phyloP scores from a whole-genome alignment of 2,113 vertebrate species.

The Balaeniceps rex region DNA sequence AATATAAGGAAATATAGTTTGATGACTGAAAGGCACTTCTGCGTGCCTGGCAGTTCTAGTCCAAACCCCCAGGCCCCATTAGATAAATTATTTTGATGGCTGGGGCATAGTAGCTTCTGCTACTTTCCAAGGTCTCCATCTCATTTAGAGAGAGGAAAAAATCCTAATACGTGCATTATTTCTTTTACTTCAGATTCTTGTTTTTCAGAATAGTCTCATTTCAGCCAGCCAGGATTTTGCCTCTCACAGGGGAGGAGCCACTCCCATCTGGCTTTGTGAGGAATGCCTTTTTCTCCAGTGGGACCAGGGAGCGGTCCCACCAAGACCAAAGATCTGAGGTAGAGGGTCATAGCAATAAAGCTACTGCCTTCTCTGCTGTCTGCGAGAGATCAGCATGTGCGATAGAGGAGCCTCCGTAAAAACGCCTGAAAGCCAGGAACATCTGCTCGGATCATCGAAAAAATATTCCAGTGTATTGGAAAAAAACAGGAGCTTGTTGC shows the following conservation, averaged over 20 bases:
- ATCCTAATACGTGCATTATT: not conserved
- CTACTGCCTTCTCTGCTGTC: not conserved
- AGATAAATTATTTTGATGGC: not conserved
- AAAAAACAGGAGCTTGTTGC: not conserved
- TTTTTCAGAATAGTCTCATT: not conserved
- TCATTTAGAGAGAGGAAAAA: not conserved
- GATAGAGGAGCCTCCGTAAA: not conserved
- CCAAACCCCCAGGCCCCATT: not conserved
- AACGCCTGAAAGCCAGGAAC: not conserved
- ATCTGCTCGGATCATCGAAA: not conserved
- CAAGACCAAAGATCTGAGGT: not conserved
- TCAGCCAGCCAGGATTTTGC: not conserved
- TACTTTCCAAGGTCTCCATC: not conserved
- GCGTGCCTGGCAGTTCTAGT: not conserved
- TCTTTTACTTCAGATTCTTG: not conserved
- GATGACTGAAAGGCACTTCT: not conserved
- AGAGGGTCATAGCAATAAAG: not conserved
- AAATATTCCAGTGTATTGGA: conserved; percentile 2
- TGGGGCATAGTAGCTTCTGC: not conserved
- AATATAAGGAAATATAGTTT: not conserved
- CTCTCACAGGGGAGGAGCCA: not conserved
- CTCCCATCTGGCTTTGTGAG: not conserved
- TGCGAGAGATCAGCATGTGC: not conserved
- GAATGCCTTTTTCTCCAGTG: not conserved
- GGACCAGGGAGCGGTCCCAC: not conserved